Percentiles rank a stretch among this genome's conserved stretches.
These are phyloP conservation scores for Acrocephalus scirpaceus DNA, from an alignment of 2,797 vertebrate species.

Conservation along the genomic window DNA sequence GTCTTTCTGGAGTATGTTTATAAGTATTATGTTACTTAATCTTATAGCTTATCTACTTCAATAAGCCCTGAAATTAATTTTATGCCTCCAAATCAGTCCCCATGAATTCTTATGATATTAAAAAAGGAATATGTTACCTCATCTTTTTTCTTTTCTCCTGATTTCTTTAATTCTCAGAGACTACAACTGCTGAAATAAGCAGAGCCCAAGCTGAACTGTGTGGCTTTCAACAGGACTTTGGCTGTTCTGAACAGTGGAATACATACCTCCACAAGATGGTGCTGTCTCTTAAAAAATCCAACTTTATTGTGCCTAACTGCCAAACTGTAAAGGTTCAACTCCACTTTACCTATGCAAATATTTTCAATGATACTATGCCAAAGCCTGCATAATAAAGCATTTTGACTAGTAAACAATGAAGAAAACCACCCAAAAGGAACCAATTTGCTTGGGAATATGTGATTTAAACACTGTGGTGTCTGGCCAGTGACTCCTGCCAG, in stretches of 20 bases:
- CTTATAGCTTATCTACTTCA: not conserved
- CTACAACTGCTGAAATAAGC: not conserved
- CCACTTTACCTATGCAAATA: not conserved
- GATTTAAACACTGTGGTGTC: not conserved
- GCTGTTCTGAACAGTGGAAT: not conserved
- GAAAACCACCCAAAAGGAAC: not conserved
- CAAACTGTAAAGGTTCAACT: not conserved
- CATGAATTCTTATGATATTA: not conserved
- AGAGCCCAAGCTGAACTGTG: not conserved
- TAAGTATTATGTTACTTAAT: not conserved
- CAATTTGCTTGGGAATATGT: not conserved
- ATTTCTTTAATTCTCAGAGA: not conserved
- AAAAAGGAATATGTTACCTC: not conserved
- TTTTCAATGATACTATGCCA: not conserved
- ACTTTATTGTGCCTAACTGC: not conserved
- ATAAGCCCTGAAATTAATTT: not conserved
- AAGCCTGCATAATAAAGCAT: not conserved
- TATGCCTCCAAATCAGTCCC: not conserved
- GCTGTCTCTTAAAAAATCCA: slow-evolving; percentile 62
- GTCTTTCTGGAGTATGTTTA: not conserved
- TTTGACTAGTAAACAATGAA: not conserved
- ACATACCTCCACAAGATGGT: slow-evolving; percentile 69
- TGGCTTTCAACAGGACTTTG: rapidly evolving
- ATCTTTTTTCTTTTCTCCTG: not conserved
- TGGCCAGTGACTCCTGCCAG: not conserved